Percentiles rank a stretch among this genome's conserved stretches.
phyloP scores from a whole-genome alignment of 53 echinoderm and acorn worm genomes.

The Antedon mediterranea region DNA sequence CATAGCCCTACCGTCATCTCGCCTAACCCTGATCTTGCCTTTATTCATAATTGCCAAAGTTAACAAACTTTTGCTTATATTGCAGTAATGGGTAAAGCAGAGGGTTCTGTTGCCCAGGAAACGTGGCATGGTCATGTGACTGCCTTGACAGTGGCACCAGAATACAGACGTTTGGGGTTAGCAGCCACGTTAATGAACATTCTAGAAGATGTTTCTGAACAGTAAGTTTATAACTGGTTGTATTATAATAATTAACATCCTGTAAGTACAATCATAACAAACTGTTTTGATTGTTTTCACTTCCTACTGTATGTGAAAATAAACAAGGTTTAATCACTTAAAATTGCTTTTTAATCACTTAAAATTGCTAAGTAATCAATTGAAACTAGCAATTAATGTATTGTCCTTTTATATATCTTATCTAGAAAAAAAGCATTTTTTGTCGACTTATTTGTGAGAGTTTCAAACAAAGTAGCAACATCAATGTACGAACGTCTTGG shows the following conservation, averaged over 20 bases:
- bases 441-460: slow-evolving; percentile 93
- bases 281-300: too few relatives aligned
- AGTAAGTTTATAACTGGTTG: slow-evolving; percentile 40
- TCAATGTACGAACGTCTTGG: slow-evolving; percentile 82
- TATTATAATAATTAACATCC: too few relatives aligned
- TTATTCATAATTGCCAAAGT: neutral
- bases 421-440: slow-evolving; percentile 85
- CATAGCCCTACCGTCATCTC: neutral
- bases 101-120: slow-evolving; percentile 79
- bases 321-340: too few relatives aligned
- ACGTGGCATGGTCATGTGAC: slow-evolving; percentile 99
- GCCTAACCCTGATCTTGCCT: neutral
- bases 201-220: slow-evolving; percentile 82
- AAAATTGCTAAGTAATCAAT: too few relatives aligned
- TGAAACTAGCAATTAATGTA: too few relatives aligned
- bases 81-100: slow-evolving; percentile 93
- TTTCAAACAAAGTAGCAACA: slow-evolving; percentile 87
- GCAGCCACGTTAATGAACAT: slow-evolving; percentile 90
- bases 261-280: too few relatives aligned
- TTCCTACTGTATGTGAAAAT: too few relatives aligned
- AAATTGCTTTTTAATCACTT: too few relatives aligned
- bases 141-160: slow-evolving; percentile 87
- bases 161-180: slow-evolving; percentile 76
- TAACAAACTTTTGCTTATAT: neutral
- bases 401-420: neutral